Base-by-base conservation (phyloP, 2,888 invertebrate species). In the Caenorhabditis sp. region DNA sequence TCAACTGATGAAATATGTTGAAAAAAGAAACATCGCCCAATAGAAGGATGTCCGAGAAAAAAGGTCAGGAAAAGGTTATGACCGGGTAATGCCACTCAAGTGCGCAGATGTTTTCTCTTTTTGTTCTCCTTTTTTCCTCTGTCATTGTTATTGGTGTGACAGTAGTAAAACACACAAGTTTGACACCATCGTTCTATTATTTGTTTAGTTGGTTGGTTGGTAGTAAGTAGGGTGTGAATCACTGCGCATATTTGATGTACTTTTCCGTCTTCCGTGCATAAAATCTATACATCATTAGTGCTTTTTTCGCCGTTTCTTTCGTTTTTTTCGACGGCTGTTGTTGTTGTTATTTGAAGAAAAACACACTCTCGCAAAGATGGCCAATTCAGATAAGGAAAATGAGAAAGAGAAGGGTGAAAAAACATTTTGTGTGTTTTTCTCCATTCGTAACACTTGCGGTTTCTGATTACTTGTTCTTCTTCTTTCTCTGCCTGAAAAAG, bases 381-480 rank as follows among this genome's bases (percentile, higher is more conserved):
- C 43, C 43, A 43, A 43, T 43, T 43, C 43, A 43, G 43, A 43
- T 43, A 43, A 43, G 43, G 43, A 43, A 43, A 43, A 43, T 43
- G 43, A 43, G 43, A 43, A 43, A 17, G 43, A 43, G 43, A 43
- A 43, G 43, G 17, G 14, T 6, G 14, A 43, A 14, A 43, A 43
- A 43, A 43, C 43, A 43, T 43, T 43, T 43, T 43, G 43, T 43
- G 14, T 43, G 5, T 43, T 43, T 43, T 43, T 43, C 14, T 17
- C 43, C 43, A 43, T 43, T 43, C 43, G 43, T 43, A 43, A 43
- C 43, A 43, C 43, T 58, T 58, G 57, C 57, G 57, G 57, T 58
- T 58, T 58, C 57, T 58, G 57, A 58, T 58, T 58, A 58, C 57
- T 58, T 58, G 31, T 51, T 51, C 21, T 21, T 21, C 51, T 51